Base-by-base conservation (phyloP, 2,113 vertebrate species). In the Casuarius casuarius region DNA sequence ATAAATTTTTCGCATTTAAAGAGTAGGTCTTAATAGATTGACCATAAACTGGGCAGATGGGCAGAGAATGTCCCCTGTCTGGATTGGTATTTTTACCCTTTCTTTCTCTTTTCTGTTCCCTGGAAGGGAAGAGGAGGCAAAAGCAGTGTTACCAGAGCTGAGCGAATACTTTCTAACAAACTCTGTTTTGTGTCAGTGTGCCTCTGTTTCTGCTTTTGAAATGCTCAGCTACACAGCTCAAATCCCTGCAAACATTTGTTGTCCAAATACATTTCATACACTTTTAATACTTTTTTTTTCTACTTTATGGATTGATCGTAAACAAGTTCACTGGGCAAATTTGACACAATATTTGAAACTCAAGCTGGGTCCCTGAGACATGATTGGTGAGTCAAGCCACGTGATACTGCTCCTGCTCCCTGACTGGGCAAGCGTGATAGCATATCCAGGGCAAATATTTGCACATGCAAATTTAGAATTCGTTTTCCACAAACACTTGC, bases 381-480 rank as follows among this genome's bases (percentile, higher is more conserved):
- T 75, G 87, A 95, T 96, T 91, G 95, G 94, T 46, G 81, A 82
- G 56, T 33, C 0, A 6, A 97, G 91, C 84, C 97, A 97, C 87
- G 75, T 96, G 95, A 87, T 94, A 87, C 42, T 0, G 0, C 77
- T 93, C 88, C 91, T 94, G 74, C 89, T 95, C 71, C 46, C 92
- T 96, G 88, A 96, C 87, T 96, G 96, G 96, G 89, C 90, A 75
- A 92, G 90, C 76, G 66, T 65, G 4, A 73, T 83, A 96, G 95
- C 86, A 63, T 91, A 92, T 75, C 73, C 96, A 96, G 86, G 73
- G 94, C 88, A 96, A 97, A 97, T 97, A 89, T 97, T 95, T 97
- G 92, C 89, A 95, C 86, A 90, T 93, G 74, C 94, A 96, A 94
- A 96, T 94, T 96, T 92, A 77, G 96, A 88, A 96, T 95, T 97